Conservation (phyloP, 2,113 vertebrate species). For the Ancistrus triradiatus region DNA sequence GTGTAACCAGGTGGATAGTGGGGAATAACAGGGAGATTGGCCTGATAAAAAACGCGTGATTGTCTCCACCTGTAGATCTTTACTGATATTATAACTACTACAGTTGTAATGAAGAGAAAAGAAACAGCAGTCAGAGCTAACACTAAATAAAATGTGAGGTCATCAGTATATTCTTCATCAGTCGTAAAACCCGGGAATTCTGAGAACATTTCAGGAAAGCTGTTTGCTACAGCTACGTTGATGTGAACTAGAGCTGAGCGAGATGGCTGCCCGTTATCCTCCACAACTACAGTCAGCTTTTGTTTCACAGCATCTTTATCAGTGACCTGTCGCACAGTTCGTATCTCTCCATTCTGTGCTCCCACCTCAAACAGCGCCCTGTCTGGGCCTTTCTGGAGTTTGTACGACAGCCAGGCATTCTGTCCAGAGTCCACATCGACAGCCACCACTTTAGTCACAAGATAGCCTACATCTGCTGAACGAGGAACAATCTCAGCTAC, state of each 20-base stretch:
- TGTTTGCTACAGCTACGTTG: slow-evolving; percentile 36
- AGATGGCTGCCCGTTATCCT: slow-evolving; percentile 45
- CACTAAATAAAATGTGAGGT: slow-evolving; percentile 29
- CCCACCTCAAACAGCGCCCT: slow-evolving; percentile 44
- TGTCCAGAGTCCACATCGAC: slow-evolving; percentile 47
- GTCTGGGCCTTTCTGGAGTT: slow-evolving; percentile 40
- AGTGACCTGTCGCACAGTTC: slow-evolving; percentile 32
- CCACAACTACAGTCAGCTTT: slow-evolving; percentile 49
- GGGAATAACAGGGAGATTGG: slow-evolving; percentile 37
- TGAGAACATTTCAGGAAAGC: slow-evolving; percentile 36
- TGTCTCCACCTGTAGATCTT: slow-evolving; percentile 43
- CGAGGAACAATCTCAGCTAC: slow-evolving; percentile 63
- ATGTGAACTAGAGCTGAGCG: slow-evolving; percentile 41
- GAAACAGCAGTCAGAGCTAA: slow-evolving; percentile 24
- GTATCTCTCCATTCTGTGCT: slow-evolving; percentile 41
- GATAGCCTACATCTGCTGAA: slow-evolving; percentile 45
- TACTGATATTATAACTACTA: slow-evolving; percentile 27
- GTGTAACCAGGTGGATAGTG: slow-evolving; percentile 39
- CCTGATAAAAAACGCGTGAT: slow-evolving; percentile 2
- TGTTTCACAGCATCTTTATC: slow-evolving; percentile 22
- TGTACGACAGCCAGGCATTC: slow-evolving; percentile 39
- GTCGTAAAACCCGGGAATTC: slow-evolving; percentile 44
- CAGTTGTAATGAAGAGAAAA: slow-evolving; percentile 19
- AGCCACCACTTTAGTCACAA: slow-evolving; percentile 46
- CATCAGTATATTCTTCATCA: slow-evolving; percentile 20